Conservation (phyloP, 2,113 vertebrate species). For the Scartelaos histophorus region DNA sequence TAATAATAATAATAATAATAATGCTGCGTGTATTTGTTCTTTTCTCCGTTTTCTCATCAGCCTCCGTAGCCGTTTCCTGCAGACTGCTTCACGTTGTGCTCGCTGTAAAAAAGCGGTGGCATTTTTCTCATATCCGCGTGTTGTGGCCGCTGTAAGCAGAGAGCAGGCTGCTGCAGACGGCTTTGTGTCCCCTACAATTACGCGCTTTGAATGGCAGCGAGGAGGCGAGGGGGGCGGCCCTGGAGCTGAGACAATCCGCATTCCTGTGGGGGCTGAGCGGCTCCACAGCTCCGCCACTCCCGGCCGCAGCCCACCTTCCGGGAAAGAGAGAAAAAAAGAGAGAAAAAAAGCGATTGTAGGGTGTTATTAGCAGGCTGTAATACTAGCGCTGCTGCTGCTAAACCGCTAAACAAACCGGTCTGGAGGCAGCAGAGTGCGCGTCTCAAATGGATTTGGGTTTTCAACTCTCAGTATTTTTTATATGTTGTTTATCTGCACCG, state of each 20-base stretch:
- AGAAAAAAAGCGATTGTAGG: conserved; percentile 44
- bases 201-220: conserved; percentile 80
- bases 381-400: conserved; percentile 29
- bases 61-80: no score
- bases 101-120: not conserved
- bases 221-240: conserved; percentile 79
- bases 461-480: not conserved
- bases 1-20: not conserved
- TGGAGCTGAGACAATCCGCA: conserved; percentile 88
- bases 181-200: conserved; percentile 80
- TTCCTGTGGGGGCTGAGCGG: conserved; percentile 94
- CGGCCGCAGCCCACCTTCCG: conserved; percentile 80
- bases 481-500: not conserved
- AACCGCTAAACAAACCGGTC: conserved; percentile 55
- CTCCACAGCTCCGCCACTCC: conserved; percentile 85
- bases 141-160: not conserved
- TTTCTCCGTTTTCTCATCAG: no score
- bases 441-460: not conserved
- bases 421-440: conserved; percentile 13
- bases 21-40: no score
- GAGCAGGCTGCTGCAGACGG: conserved; percentile 63
- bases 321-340: conserved; percentile 46
- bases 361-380: conserved; percentile 60
- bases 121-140: not conserved
- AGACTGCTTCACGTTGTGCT: not conserved